phyloP scores from a whole-genome alignment of 2,113 vertebrate genomes.

The Osmerus eperlanus region DNA sequence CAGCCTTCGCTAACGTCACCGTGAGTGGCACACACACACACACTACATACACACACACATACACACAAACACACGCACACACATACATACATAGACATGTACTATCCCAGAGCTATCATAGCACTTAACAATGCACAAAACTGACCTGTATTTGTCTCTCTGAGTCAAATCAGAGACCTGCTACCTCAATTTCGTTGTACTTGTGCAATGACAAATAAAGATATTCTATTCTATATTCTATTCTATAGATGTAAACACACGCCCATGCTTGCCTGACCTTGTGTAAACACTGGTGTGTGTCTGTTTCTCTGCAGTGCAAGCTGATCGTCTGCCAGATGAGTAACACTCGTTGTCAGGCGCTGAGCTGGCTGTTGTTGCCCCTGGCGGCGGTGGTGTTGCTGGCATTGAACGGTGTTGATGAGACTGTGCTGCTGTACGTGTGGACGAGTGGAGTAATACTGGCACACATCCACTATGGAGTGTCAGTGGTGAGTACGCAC shows the following conservation, averaged over 20 bases:
- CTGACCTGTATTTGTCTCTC: too few species aligned
- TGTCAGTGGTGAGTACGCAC: constrained; percentile 84
- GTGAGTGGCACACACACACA: constrained; percentile 68
- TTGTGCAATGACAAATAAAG: too few species aligned
- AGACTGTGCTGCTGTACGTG: constrained; percentile 75
- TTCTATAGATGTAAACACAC: neutral
- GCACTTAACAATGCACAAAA: neutral
- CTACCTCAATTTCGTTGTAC: too few species aligned
- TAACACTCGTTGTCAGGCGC: constrained; percentile 86
- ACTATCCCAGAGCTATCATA: too few species aligned
- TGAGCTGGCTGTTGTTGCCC: constrained; percentile 89
- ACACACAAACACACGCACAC: neutral
- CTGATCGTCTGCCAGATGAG: constrained; percentile 99
- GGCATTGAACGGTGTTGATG: constrained; percentile 67
- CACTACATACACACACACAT: neutral
- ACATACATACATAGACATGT: neutral
- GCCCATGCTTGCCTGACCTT: neutral
- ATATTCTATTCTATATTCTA: too few species aligned
- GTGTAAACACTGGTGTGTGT: neutral
- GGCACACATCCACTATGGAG: constrained; percentile 90
- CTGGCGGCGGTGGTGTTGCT: constrained; percentile 71
- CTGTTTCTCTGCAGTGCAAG: constrained; percentile 78
- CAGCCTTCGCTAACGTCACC: constrained; percentile 93
- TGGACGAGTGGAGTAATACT: constrained; percentile 78
- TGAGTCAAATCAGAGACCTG: too few species aligned